Percentiles rank a stretch among this genome's conserved stretches.
Evolutionary conservation across 2,797 vertebrate genomes (phyloP).

Genomic region (Lepilemur ruficaudatus): DNA sequence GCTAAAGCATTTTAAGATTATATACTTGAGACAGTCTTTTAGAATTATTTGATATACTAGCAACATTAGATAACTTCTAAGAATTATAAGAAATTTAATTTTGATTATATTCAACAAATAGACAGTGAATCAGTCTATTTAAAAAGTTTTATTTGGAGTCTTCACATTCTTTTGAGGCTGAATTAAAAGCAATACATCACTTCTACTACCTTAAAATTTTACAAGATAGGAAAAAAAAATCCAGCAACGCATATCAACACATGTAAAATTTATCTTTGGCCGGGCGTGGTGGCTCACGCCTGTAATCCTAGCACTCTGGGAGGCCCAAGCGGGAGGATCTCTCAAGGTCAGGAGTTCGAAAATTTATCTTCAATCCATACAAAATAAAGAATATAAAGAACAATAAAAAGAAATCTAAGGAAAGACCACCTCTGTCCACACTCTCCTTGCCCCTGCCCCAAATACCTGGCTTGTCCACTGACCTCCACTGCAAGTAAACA

Average conservation of each 20-base stretch:
- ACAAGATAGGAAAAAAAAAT: neutral
- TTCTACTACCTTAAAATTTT: slow-evolving; percentile 14
- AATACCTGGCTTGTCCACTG: neutral
- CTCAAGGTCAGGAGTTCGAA: neutral
- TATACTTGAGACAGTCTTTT: neutral
- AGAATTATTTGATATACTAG: slow-evolving; percentile 25
- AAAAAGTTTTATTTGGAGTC: neutral
- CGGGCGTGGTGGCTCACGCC: too few species aligned
- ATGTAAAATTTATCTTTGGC: neutral
- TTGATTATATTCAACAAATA: neutral
- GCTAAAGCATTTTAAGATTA: neutral
- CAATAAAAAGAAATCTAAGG: neutral
- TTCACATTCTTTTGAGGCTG: neutral
- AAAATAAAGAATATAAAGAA: neutral
- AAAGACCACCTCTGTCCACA: neutral
- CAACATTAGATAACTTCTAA: slow-evolving; percentile 16
- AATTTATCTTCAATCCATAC: neutral
- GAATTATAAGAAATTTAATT: slow-evolving; percentile 26
- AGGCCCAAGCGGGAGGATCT: too few species aligned
- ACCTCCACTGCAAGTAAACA: neutral
- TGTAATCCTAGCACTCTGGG: too few species aligned
- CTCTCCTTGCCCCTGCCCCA: neutral
- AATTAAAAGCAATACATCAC: slow-evolving; percentile 24
- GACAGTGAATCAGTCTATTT: neutral
- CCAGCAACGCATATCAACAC: neutral